phyloP scores from a whole-genome alignment of 2,888 invertebrate genomes.

The Mythimna impura region DNA sequence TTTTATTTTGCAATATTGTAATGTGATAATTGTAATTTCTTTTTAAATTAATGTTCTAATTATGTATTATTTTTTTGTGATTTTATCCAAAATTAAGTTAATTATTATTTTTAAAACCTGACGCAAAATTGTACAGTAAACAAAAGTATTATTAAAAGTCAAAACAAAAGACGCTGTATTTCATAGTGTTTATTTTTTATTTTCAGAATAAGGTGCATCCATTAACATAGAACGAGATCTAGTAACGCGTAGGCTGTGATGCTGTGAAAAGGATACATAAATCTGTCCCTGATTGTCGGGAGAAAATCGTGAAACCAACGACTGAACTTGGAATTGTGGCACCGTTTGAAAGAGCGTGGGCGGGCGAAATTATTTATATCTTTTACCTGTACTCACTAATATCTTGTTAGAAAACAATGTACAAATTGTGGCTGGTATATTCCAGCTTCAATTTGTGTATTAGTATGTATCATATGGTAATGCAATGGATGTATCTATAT shows the following conservation, averaged over 20 bases:
- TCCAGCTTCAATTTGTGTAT: not conserved
- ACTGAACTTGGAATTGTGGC: conserved; percentile 70
- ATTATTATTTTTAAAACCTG: not conserved
- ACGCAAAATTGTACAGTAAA: not conserved
- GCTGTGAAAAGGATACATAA: conserved; percentile 80
- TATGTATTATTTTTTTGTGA: too few relatives aligned
- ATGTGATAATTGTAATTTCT: too few relatives aligned
- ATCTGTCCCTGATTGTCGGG: conserved; percentile 81
- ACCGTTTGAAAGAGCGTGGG: conserved; percentile 77
- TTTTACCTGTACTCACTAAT: conserved; percentile 57
- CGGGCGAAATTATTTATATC: conserved; percentile 74
- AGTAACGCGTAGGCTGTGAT: conserved; percentile 77
- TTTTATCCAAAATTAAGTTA: too few relatives aligned
- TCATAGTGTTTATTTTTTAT: conserved; percentile 31
- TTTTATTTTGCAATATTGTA: too few relatives aligned
- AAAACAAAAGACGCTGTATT: conserved; percentile 8
- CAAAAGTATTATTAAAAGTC: conserved; percentile 20
- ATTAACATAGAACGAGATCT: conserved; percentile 71
- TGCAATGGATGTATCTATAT: too few relatives aligned
- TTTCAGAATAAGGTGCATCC: conserved; percentile 59
- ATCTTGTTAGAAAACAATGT: conserved; percentile 41
- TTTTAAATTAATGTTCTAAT: too few relatives aligned
- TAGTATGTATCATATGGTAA: too few relatives aligned
- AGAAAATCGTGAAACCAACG: conserved; percentile 81
- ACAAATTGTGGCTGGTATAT: not conserved